Evolutionary conservation across 2,113 vertebrate species (phyloP).

Genomic region (Pontoporia blainvillei): DNA sequence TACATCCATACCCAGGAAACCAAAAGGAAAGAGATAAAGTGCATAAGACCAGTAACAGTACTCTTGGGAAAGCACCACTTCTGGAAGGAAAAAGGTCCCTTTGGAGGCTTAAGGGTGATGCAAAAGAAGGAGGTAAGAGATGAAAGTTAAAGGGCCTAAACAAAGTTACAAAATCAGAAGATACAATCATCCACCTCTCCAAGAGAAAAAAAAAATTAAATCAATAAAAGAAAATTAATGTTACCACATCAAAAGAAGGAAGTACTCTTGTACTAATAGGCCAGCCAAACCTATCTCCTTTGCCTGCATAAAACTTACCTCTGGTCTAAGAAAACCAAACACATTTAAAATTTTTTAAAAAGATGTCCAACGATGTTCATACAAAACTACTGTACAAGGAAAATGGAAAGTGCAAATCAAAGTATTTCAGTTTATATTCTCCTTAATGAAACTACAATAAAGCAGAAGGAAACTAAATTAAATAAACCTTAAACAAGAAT

Average conservation of each 20-base stretch:
- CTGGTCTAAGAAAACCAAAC: conserved; percentile 4
- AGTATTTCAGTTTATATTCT: not conserved
- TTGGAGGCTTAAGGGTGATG: not conserved
- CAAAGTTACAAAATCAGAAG: not conserved
- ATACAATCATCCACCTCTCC: not conserved
- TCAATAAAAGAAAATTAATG: not conserved
- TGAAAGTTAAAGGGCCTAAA: not conserved
- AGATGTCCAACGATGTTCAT: not conserved
- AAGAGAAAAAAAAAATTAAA: not conserved
- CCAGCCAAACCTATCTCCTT: not conserved
- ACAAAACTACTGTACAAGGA: not conserved
- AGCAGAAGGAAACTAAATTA: not conserved
- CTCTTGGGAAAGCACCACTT: not conserved
- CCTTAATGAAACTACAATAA: not conserved
- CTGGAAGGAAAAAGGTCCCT: not conserved
- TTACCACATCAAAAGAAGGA: not conserved
- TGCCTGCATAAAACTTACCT: not conserved
- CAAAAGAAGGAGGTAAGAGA: not conserved
- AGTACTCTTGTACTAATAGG: not conserved
- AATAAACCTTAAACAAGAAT: not conserved
- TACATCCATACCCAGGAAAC: not conserved
- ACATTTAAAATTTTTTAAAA: not conserved
- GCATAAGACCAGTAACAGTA: not conserved
- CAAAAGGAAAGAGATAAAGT: not conserved
- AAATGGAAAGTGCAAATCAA: not conserved